Conservation (phyloP, 1,140 invertebrate genomes). For the Andrena cerasifolii region DNA sequence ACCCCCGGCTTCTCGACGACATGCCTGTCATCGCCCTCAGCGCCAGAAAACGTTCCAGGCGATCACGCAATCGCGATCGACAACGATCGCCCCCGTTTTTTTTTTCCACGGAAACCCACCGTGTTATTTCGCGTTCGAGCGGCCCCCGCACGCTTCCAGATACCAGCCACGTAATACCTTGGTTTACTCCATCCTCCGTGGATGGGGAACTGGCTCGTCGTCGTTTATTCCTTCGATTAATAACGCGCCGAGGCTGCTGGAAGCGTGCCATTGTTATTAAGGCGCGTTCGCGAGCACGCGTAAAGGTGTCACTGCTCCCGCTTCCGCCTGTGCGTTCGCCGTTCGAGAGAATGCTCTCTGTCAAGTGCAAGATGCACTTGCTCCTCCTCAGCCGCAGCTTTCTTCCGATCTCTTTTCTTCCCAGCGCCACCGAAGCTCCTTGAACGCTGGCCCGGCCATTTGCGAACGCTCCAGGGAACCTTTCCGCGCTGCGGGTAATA, state of each 20-base stretch:
- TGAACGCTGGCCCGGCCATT: too few relatives aligned
- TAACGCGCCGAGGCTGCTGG: too few relatives aligned
- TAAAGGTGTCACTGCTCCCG: background rate
- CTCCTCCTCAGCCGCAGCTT: too few relatives aligned
- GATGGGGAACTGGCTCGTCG: too few relatives aligned
- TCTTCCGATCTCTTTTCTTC: too few relatives aligned
- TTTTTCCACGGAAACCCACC: background rate
- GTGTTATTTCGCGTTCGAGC: conserved; percentile 27
- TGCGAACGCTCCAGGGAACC: background rate
- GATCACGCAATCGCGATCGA: conserved; percentile 41
- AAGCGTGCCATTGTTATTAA: too few relatives aligned
- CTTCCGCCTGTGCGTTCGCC: background rate
- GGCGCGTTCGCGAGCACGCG: too few relatives aligned
- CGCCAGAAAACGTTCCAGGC: conserved; percentile 4
- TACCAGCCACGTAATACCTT: background rate
- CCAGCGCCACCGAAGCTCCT: too few relatives aligned
- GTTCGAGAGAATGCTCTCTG: too few relatives aligned
- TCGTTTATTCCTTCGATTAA: too few relatives aligned
- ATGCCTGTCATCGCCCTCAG: conserved; percentile 28
- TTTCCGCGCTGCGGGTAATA: background rate
- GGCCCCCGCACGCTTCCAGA: background rate
- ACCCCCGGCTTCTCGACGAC: conserved; percentile 11
- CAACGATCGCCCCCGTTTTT: conserved; percentile 12
- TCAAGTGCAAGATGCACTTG: too few relatives aligned
- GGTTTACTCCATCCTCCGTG: background rate